Evolutionary conservation across 2,888 invertebrate genomes (phyloP).

Genomic region (Scaptomyza reducta): DNA sequence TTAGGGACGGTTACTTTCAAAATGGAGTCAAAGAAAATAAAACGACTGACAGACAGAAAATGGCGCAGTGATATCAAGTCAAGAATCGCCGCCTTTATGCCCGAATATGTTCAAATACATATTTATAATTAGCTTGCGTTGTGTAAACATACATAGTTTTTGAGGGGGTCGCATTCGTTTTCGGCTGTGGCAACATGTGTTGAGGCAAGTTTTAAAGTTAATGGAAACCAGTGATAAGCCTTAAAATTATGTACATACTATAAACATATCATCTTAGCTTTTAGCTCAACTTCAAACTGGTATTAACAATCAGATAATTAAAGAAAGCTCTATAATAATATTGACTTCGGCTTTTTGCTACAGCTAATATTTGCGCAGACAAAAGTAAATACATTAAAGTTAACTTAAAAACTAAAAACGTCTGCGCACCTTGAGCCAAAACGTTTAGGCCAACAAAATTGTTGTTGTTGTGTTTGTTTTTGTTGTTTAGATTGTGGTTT

Average conservation of each 20-base stretch:
- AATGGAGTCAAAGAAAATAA: conserved; percentile 19
- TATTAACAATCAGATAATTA: conserved; percentile 29
- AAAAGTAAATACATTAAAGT: conserved; percentile 18
- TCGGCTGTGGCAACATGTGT: conserved; percentile 1
- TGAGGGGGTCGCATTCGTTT: not conserved
- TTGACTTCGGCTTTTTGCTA: conserved; percentile 34
- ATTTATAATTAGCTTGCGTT: conserved; percentile 34
- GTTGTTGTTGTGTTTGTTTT: conserved; percentile 50
- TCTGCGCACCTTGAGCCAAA: conserved; percentile 67
- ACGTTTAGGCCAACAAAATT: conserved; percentile 36
- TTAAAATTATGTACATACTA: not conserved
- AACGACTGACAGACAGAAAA: conserved; percentile 6
- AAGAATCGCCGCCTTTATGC: not conserved
- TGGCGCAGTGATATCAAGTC: conserved; percentile 26
- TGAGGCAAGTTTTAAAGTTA: not conserved
- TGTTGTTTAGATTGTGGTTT: conserved; percentile 46
- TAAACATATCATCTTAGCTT: not conserved
- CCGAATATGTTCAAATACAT: not conserved
- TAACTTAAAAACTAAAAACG: conserved; percentile 26
- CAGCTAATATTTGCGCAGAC: conserved; percentile 31
- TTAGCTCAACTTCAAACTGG: not conserved
- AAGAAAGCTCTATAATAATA: conserved; percentile 25
- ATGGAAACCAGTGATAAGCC: not conserved
- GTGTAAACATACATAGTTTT: conserved; percentile 22
- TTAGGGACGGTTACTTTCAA: conserved; percentile 12